Evolutionary conservation across 2,113 vertebrate genomes (phyloP).

Genomic region (Grammomys dolichurus): DNA sequence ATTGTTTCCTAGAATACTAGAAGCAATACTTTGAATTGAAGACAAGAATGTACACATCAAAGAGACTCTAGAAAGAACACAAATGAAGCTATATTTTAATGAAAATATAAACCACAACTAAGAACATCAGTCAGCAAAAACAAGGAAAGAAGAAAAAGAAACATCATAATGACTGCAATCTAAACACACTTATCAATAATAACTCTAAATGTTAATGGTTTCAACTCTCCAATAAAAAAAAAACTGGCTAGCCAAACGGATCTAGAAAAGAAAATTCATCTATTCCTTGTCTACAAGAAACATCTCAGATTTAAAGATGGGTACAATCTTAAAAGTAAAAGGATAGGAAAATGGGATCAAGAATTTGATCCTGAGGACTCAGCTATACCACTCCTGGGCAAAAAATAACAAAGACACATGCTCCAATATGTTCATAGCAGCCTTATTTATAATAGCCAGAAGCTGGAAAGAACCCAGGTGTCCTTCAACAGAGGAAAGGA

Average conservation of each 20-base stretch:
- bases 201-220: background rate
- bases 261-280: background rate
- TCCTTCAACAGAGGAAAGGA: too few relatives aligned
- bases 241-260: background rate
- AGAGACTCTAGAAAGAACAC: background rate
- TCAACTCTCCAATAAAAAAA: too few relatives aligned
- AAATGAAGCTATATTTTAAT: background rate
- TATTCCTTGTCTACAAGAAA: background rate
- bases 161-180: background rate
- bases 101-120: background rate
- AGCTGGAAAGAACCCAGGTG: too few relatives aligned
- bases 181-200: background rate
- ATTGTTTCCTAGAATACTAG: background rate
- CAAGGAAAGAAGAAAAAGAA: too few relatives aligned
- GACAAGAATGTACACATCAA: background rate
- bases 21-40: background rate
- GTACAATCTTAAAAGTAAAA: background rate
- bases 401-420: too few relatives aligned
- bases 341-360: background rate
- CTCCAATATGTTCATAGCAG: too few relatives aligned
- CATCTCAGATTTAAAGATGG: background rate
- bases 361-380: background rate
- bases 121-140: background rate
- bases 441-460: too few relatives aligned
- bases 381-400: too few relatives aligned